A percentile compares a stretch with the other conserved stretches of the same genome.
Conservation (phyloP, 2,797 vertebrate species). For the Eulemur rubriventer region DNA sequence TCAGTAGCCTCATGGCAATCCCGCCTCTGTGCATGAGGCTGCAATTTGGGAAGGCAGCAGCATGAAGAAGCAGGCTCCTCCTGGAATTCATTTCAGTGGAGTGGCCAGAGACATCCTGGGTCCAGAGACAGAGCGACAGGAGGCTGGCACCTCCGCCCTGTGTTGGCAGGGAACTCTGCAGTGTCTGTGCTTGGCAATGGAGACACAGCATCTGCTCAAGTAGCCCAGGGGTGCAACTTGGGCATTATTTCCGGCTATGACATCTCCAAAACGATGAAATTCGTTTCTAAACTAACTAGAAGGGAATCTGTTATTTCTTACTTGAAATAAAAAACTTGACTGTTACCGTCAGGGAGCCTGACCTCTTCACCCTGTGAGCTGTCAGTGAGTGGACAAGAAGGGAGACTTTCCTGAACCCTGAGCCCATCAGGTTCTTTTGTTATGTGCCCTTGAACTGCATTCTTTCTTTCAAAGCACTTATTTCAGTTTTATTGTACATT, state of each 20-base stretch:
- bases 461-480: background rate
- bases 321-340: background rate
- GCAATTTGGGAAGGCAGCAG: background rate
- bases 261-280: background rate
- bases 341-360: background rate
- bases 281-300: background rate
- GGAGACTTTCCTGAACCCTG: background rate
- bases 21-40: background rate
- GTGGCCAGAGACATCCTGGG: background rate
- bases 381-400: background rate
- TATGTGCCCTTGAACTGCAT: background rate
- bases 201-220: background rate
- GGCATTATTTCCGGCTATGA: background rate
- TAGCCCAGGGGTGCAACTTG: too few species aligned
- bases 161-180: background rate
- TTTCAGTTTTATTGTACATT: background rate
- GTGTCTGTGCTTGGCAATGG: background rate
- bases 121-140: background rate
- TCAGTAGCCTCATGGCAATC: background rate
- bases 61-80: background rate
- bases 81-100: background rate
- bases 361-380: background rate
- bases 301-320: background rate
- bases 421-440: background rate
- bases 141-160: accelerated